These are phyloP conservation scores for Petrolisthes cinctipes DNA, from an alignment of 2,888 invertebrate species.

Conservation along the genomic window DNA sequence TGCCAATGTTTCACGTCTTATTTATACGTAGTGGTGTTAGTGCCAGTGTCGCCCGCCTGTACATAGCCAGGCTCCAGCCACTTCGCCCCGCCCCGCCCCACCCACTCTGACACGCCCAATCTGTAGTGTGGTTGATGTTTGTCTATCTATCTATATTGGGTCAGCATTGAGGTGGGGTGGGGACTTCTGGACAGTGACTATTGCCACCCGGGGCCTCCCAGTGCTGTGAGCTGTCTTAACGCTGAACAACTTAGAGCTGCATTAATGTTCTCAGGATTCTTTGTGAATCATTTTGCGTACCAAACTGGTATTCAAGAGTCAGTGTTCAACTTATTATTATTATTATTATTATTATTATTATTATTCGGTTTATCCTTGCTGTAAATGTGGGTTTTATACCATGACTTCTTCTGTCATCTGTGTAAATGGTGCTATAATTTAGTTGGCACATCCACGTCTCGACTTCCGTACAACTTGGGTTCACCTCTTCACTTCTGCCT, in stretches of 20 bases:
- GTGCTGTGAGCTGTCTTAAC: slow-evolving; percentile 51
- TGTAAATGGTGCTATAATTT: slow-evolving; percentile 63
- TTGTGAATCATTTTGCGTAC: slow-evolving; percentile 61
- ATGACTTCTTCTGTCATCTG: slow-evolving; percentile 58
- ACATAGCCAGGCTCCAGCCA: slow-evolving; percentile 55
- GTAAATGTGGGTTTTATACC: slow-evolving; percentile 61
- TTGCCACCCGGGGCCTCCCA: slow-evolving; percentile 11
- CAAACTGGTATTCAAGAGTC: slow-evolving; percentile 59
- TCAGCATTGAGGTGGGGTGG: background rate
- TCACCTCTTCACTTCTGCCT: slow-evolving; percentile 42
- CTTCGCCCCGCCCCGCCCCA: slow-evolving; percentile 10
- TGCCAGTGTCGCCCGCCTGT: slow-evolving; percentile 59
- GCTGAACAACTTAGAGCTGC: slow-evolving; percentile 60
- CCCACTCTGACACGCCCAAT: slow-evolving; percentile 4
- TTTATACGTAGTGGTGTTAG: slow-evolving; percentile 63
- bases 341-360: slow-evolving; percentile 42
- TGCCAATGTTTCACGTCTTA: slow-evolving; percentile 63
- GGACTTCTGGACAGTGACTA: slow-evolving; percentile 23
- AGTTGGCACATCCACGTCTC: slow-evolving; percentile 61
- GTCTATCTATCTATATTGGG: background rate
- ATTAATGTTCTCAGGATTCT: slow-evolving; percentile 63
- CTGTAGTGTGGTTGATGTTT: background rate
- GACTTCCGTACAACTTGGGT: slow-evolving; percentile 56
- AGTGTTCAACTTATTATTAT: slow-evolving; percentile 56
- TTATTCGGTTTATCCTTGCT: slow-evolving; percentile 51